Base-by-base conservation (phyloP, 2,888 invertebrate species). In the Ametastegia equiseti region DNA sequence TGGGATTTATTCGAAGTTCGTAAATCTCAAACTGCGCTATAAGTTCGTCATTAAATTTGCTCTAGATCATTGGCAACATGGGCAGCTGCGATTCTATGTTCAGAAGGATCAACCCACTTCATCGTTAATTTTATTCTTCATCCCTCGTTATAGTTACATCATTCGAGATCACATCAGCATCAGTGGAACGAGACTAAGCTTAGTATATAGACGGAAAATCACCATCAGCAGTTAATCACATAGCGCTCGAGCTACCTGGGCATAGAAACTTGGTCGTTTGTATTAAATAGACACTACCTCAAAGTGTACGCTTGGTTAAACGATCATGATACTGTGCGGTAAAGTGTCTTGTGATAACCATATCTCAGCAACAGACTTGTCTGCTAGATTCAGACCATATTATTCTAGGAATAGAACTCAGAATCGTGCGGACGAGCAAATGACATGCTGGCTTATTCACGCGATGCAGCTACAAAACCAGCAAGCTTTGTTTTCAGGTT, bases 281-380 rank as follows among this genome's bases (percentile, higher is more conserved):
- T 33, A 63, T 63, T 63, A 63, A 33, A 63, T 7, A 33, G 63
- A 63, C 63, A 63, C 30, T 63, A 27, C 63, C 63, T 33, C n/a
- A 15, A 2, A 27, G 63, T 63, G 15, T 23, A 23, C 33, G 63
- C 63, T 63, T 63, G 63, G 63, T 63, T 63, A 19, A 67, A 67
- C 19, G 39, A 7, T 67, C 65, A 67, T 19, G 36, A 39, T 39
- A 39, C 36, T 67, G 65, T n/a, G n/a, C 5, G 65, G 39, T 39
- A 67, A 67, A 67, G 7, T 67, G 23, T 23, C 65, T 36, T 67
- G 39, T 11, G 23, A 36, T 67, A 30, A 19, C 65, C 19, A 39
- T 39, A 67, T 39, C 2, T 39, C 39, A 39, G 39, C 39, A 9
- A 67, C 36, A 27, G 1, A n/a, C 39, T 39, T 23, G 39, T 19